A percentile compares a stretch with the other conserved stretches of the same genome.
Conservation (phyloP, 2,113 vertebrate species). For the Anarhynchus alexandrinus region DNA sequence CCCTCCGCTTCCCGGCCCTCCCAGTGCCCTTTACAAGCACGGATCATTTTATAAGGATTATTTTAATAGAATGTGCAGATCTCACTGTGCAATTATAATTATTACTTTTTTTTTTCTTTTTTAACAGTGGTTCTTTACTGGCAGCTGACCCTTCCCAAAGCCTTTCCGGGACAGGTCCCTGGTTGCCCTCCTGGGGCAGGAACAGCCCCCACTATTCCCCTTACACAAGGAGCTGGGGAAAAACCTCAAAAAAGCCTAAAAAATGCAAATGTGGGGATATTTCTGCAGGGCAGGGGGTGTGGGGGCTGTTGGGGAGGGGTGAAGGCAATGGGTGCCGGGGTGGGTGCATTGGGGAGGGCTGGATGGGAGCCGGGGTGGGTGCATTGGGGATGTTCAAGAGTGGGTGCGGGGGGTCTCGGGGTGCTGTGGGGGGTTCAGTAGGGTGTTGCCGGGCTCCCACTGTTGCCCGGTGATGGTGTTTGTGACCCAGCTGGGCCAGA, state of each 20-base stretch:
- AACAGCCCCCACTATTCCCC: neutral
- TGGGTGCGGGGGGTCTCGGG: neutral
- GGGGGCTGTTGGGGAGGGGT: neutral
- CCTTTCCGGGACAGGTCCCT: neutral
- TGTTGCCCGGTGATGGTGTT: neutral
- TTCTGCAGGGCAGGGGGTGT: neutral
- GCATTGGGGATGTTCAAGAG: neutral
- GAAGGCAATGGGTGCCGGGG: neutral
- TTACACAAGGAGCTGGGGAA: neutral
- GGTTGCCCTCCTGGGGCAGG: neutral
- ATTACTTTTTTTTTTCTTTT: neutral
- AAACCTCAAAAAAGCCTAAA: accelerated
- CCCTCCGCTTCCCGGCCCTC: neutral
- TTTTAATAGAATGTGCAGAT: neutral
- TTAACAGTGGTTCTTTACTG: neutral
- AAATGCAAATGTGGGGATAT: neutral
- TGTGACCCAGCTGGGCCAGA: neutral
- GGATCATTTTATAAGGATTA: neutral
- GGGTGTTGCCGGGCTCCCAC: neutral
- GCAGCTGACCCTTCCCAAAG: neutral
- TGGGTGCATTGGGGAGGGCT: neutral
- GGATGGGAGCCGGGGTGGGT: neutral
- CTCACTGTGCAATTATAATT: neutral
- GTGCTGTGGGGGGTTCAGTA: neutral
- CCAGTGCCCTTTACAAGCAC: too few relatives aligned